Evolutionary conservation across 2,113 vertebrate species (phyloP).

Genomic region (Motacilla tschutschensis): DNA sequence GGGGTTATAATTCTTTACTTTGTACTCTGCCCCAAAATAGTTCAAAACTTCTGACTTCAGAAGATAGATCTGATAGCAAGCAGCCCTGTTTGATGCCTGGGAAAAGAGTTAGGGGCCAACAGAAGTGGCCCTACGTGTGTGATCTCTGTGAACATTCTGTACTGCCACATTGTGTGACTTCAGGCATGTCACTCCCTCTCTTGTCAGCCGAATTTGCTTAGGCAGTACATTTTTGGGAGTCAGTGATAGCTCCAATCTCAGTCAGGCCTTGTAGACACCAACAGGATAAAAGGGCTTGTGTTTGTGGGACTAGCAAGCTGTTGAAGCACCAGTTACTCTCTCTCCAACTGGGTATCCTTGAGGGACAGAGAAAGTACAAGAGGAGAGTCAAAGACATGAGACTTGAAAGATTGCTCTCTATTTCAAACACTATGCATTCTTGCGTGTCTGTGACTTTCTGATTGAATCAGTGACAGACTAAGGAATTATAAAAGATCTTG

Average conservation of each 20-base stretch:
- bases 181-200: rapidly evolving
- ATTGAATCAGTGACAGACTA: not conserved
- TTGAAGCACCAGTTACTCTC: not conserved
- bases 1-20: not conserved
- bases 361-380: not conserved
- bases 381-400: not conserved
- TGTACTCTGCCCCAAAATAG: not conserved
- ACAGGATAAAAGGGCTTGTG: not conserved
- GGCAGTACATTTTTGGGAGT: not conserved
- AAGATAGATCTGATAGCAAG: not conserved
- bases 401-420: not conserved
- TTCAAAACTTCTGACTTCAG: not conserved
- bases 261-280: not conserved
- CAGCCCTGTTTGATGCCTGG: not conserved
- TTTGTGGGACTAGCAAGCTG: not conserved
- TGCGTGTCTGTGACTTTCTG: not conserved
- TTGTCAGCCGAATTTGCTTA: not conserved
- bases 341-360: rapidly evolving
- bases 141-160: not conserved
- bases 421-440: not conserved
- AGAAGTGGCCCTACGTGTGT: not conserved
- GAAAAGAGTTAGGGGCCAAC: not conserved
- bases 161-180: not conserved
- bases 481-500: not conserved
- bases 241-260: not conserved